Base-by-base conservation (phyloP, 2,888 invertebrate species). In the Netelia melanura region DNA sequence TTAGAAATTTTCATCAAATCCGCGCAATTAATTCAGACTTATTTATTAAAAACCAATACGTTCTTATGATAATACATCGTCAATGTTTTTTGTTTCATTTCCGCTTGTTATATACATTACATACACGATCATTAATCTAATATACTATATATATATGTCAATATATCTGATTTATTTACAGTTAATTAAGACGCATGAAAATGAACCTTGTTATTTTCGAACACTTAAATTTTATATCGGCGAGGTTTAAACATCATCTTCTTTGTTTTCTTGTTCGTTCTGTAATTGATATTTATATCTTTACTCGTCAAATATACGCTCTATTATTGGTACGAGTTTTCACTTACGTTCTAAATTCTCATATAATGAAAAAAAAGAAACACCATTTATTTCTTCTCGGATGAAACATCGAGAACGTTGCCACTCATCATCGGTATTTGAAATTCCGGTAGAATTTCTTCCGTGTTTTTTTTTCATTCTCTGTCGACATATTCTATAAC, bases 91-190 rank as follows among this genome's bases (percentile, higher is more conserved):
- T 64, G 83, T 85, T 84, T 85, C 78, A 21, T 72, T 74, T 76
- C 81, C 86, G 86, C 86, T 81, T 86, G 85, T 89, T 90, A 90
- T 91, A 91, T 91, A 91, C 92, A 92, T 88, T 90, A 90, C 90
- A 90, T 92, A 89, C 90, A 91, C 90, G 87, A 88, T 89, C 85
- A 86, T 84, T 76, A 85, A 81, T 87, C 86, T 85, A 81, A 78
- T 84, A 82, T 83, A 86, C 84, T 86, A 84, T 86, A 84, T 87
- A 86, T 83, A 86, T 86, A 17, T 17, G 84, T 87, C 83, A 81
- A 84, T 88, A 87, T 83, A 65, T 79, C 74, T 78, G 54, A 79
- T 75, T 58, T 89, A 88, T 88, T 87, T 89, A 86, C 87, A 87
- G n/a, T 85, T 82, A 84, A 84, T 72, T 78, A 81, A 52, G 81